Evolutionary conservation across 2,888 invertebrate species (phyloP).

Genomic region (Bhutanitis thaidina): DNA sequence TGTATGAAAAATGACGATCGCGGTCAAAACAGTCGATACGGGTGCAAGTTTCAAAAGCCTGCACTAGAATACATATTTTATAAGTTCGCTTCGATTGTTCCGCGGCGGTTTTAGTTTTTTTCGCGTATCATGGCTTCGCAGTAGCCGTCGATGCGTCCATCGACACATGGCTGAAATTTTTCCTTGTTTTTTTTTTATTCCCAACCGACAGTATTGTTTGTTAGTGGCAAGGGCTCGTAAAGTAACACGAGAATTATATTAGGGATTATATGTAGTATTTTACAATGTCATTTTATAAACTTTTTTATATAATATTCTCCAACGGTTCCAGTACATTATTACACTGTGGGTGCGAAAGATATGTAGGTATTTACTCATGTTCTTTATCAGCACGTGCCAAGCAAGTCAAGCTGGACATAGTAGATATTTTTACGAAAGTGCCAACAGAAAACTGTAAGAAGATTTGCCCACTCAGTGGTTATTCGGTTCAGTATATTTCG

Average conservation of each 20-base stretch:
- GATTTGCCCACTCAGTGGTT: too few relatives aligned
- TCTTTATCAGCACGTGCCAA: too few relatives aligned
- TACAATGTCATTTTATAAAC: too few relatives aligned
- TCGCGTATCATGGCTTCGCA: conserved; percentile 56
- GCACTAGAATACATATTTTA: conserved; percentile 73
- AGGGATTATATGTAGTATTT: background rate
- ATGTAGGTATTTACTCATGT: too few relatives aligned
- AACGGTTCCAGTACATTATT: too few relatives aligned
- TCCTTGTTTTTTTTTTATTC: conserved; percentile 48
- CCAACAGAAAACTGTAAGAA: too few relatives aligned
- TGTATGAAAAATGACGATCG: conserved; percentile 61
- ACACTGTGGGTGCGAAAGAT: too few relatives aligned
- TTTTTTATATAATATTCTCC: too few relatives aligned
- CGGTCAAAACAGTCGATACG: conserved; percentile 66
- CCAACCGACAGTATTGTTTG: conserved; percentile 51
- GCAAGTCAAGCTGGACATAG: too few relatives aligned
- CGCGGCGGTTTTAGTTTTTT: conserved; percentile 58
- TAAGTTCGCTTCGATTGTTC: conserved; percentile 79
- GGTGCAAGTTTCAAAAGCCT: conserved; percentile 70
- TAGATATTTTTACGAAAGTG: too few relatives aligned
- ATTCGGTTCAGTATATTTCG: too few relatives aligned
- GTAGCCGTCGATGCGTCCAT: conserved; percentile 66
- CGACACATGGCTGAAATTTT: conserved; percentile 60
- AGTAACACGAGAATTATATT: conserved; percentile 17
- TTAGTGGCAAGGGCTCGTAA: conserved; percentile 37